Evolutionary conservation across 2,888 invertebrate species (phyloP), one percentile per base, ranked within the genome.

Genomic region (Heterodera filipjevi): DNA sequence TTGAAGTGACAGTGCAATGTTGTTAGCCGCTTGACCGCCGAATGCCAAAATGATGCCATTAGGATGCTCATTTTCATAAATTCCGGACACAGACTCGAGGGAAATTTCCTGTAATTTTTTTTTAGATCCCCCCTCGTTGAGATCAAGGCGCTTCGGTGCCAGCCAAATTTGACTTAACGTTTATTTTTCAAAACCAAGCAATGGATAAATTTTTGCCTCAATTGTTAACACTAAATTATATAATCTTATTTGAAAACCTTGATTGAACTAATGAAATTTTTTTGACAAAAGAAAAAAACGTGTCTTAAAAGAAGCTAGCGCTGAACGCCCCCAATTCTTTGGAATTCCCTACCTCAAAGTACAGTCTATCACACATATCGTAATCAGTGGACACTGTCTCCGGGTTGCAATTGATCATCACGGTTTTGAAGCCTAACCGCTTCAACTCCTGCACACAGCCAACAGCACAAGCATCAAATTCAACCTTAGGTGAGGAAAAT

Each of bases 311-410:
- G n/a, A n/a, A n/a, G n/a, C n/a, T n/a, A n/a, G n/a, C n/a, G n/a
- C n/a, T n/a, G 44, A 44, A 44, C 12, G 5, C 44, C 44, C 44
- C 44, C 5, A 44, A 44, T 44, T 44, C 12, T 44, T 44, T 12
- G 5, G 44, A 12, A 10, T 44, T n/a, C 59, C 59, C 59, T 27
- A 59, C 59, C 27, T 59, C 99, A 90, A 99, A 99, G 90, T 99
- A 99, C 71, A 99, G 91, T 44, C 97, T 92, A 90, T 99, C 96
- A 88, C 97, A 97, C 95, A 99, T 97, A 87, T 99, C 99, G 89
- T 99, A 99, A 90, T 99, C 99, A 0, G 99, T 99, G 90, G 96
- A 96, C 3, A 99, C 99, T 0, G 99, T 99, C 91, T 99, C 99
- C 0, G 99, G 99, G 90, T 99, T 99, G 89, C 95, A 99, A 90